Conservation (phyloP, 2,888 invertebrate genomes). For the Notocelia uddmanniana region DNA sequence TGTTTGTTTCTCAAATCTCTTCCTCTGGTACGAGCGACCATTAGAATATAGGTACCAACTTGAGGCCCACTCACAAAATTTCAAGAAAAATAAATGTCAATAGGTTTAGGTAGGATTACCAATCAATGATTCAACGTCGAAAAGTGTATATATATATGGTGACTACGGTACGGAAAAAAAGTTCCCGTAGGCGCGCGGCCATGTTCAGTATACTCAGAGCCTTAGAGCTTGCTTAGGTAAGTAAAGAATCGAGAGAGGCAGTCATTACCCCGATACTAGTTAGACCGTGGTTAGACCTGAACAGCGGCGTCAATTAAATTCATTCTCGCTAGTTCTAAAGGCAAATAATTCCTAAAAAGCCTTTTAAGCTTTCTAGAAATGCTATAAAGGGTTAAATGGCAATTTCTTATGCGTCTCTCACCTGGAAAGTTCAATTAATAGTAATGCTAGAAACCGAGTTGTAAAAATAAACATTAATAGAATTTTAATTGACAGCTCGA, state of each 20-base stretch:
- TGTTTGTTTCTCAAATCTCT: too few relatives aligned
- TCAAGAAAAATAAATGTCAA: too few relatives aligned
- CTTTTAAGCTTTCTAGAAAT: conserved; percentile 32
- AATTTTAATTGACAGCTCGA: not conserved
- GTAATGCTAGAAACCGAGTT: not conserved
- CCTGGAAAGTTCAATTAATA: conserved; percentile 9
- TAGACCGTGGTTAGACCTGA: conserved; percentile 42
- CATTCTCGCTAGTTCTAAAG: conserved; percentile 24
- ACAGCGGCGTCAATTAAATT: conserved; percentile 31
- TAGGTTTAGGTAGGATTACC: too few relatives aligned
- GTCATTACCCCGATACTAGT: conserved; percentile 40
- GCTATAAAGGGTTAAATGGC: conserved; percentile 25
- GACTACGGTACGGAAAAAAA: not conserved
- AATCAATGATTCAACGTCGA: too few relatives aligned
- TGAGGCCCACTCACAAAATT: not conserved
- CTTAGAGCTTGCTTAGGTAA: not conserved
- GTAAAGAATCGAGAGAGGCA: conserved; percentile 26
- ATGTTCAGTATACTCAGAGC: not conserved
- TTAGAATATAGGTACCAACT: not conserved
- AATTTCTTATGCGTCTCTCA: conserved; percentile 15
- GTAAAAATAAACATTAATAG: not conserved
- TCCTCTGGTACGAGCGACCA: not conserved
- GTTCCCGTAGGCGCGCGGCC: not conserved
- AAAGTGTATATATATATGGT: too few relatives aligned
- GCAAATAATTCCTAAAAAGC: conserved; percentile 31